Evolutionary conservation across 2,888 invertebrate genomes (phyloP).

Genomic region (Halictus ligatus): DNA sequence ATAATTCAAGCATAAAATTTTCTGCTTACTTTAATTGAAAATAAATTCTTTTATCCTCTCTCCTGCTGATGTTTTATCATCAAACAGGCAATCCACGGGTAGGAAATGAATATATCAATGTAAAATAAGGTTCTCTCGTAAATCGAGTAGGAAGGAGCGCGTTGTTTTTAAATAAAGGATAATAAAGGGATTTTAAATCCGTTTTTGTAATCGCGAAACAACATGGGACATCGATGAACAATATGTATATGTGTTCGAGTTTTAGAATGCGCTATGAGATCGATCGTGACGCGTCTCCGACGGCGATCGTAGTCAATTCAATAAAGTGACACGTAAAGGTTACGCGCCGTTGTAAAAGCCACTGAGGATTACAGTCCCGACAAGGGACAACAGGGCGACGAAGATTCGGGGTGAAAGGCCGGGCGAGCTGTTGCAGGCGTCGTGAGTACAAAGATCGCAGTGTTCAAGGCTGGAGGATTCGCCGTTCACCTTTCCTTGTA

Average conservation of each 20-base stretch:
- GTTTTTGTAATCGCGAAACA: constrained; percentile 11
- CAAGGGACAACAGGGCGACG: constrained; percentile 63
- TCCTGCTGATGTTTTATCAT: background rate
- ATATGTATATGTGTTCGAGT: constrained; percentile 18
- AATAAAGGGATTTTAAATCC: background rate
- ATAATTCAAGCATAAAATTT: background rate
- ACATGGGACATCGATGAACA: background rate
- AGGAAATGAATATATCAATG: background rate
- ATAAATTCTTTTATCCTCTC: background rate
- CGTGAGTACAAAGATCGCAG: constrained; percentile 75
- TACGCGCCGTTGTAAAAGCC: constrained; percentile 72
- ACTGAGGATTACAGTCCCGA: constrained; percentile 65
- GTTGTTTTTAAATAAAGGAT: background rate
- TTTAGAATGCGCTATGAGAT: constrained; percentile 40
- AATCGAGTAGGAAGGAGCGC: background rate
- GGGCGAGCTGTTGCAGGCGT: constrained; percentile 75
- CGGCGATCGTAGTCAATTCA: constrained; percentile 36
- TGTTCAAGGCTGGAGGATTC: constrained; percentile 40
- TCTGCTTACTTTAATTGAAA: too few species aligned
- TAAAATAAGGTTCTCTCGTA: background rate
- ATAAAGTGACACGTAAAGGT: constrained; percentile 52
- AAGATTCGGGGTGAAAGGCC: constrained; percentile 62
- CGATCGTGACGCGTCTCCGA: constrained; percentile 21
- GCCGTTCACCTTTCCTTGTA: constrained; percentile 53
- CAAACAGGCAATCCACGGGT: background rate